Conservation (phyloP, 2,888 invertebrate genomes). For the Barypeithes pellucidus region DNA sequence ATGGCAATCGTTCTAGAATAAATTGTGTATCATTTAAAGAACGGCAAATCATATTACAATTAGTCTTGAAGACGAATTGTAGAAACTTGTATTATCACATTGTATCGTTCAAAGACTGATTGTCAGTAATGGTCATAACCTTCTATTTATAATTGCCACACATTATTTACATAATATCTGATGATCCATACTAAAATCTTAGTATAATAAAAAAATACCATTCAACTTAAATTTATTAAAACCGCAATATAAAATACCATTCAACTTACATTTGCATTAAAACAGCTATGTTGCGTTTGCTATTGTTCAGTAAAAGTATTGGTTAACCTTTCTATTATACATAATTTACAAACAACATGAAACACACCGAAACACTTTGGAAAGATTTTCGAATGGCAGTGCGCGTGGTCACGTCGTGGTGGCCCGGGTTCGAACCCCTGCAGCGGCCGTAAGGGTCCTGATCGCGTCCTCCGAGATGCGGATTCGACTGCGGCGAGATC, state of each 20-base stretch:
- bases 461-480: slow-evolving; percentile 53
- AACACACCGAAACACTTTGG: slow-evolving; percentile 18
- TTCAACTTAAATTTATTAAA: background rate
- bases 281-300: background rate
- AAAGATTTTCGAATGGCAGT: slow-evolving; percentile 37
- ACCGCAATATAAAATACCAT: background rate
- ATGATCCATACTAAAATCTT: background rate
- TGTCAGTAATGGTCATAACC: too few species aligned
- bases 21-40: too few species aligned
- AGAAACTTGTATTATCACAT: too few species aligned
- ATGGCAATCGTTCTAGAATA: too few species aligned
- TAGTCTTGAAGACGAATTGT: too few species aligned
- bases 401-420: slow-evolving; percentile 44
- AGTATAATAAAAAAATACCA: background rate
- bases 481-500: slow-evolving; percentile 55
- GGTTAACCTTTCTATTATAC: slow-evolving; percentile 13
- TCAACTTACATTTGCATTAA: slow-evolving; percentile 3
- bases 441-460: slow-evolving; percentile 34
- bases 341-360: slow-evolving; percentile 13
- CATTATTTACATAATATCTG: too few species aligned
- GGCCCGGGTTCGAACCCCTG: slow-evolving; percentile 35
- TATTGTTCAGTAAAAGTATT: slow-evolving; percentile 6
- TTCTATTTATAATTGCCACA: too few species aligned
- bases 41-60: too few species aligned
- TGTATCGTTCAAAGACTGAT: too few species aligned